Conservation (phyloP, 1,140 invertebrate genomes). For the Musca domestica region DNA sequence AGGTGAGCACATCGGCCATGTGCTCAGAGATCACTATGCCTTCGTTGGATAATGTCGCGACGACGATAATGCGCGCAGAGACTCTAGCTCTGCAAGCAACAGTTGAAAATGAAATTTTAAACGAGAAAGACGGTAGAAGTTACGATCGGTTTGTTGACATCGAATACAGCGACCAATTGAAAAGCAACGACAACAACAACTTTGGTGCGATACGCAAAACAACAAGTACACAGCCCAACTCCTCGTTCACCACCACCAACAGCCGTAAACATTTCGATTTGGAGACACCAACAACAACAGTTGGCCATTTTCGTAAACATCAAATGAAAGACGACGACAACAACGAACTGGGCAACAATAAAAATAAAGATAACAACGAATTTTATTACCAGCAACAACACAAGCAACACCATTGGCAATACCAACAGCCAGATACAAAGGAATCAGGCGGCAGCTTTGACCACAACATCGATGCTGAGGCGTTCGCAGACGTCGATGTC, state of each 20-base stretch:
- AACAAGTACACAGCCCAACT: constrained; percentile 23
- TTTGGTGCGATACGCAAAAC: constrained; percentile 5
- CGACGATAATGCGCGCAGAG: constrained; percentile 22
- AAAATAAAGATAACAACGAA: constrained; percentile 11
- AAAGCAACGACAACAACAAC: neutral
- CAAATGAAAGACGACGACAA: constrained; percentile 20
- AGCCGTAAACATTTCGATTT: neutral
- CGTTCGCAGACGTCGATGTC: neutral
- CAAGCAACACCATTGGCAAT: neutral
- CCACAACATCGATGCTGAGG: neutral
- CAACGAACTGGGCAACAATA: constrained; percentile 7
- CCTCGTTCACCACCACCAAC: neutral
- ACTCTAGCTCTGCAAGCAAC: constrained; percentile 29
- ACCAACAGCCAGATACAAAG: neutral
- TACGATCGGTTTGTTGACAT: neutral
- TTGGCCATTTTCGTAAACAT: neutral
- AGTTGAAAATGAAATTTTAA: constrained; percentile 54
- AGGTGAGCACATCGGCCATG: neutral
- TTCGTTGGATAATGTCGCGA: constrained; percentile 7
- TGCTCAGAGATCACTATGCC: constrained; percentile 18
- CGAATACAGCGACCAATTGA: neutral
- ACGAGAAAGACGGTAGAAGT: constrained; percentile 34
- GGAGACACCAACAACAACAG: neutral
- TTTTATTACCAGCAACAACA: neutral
- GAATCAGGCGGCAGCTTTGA: no score